Percentiles rank a stretch among this genome's conserved stretches.
Evolutionary conservation across 1,140 invertebrate genomes (phyloP).

Genomic region (Apis dorsata): DNA sequence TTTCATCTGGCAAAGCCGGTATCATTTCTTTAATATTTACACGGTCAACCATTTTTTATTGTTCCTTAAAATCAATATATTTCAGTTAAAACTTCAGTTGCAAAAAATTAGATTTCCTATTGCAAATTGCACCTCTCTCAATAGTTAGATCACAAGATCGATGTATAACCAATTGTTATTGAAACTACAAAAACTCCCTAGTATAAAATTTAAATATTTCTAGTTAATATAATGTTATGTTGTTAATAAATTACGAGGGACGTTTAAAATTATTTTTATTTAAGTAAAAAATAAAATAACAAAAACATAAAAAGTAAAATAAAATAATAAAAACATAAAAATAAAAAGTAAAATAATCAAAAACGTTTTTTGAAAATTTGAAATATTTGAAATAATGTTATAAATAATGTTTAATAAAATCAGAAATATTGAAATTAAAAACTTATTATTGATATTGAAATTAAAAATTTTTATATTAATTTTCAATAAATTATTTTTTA

Average conservation of each 20-base stretch:
- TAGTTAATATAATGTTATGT: background rate
- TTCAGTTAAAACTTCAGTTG: background rate
- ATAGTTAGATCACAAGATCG: conserved; percentile 71
- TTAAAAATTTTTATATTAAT: background rate
- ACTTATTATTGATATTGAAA: background rate
- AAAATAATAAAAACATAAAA: no score
- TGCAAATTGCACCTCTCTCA: conserved; percentile 34
- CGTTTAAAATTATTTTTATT: no score
- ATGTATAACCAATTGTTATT: conserved; percentile 28
- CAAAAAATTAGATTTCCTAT: background rate
- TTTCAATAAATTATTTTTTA: background rate
- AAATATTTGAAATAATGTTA: background rate
- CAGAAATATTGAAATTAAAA: background rate
- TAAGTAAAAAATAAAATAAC: no score
- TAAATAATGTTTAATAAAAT: background rate
- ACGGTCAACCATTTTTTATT: conserved; percentile 75
- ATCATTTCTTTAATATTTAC: conserved; percentile 87
- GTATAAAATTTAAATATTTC: conserved; percentile 1
- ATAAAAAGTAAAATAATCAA: no score
- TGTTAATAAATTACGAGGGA: no score
- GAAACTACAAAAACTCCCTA: background rate
- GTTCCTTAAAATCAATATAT: background rate
- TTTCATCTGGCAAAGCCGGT: conserved; percentile 87
- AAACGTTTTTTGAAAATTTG: background rate
- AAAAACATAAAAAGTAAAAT: no score